Base-by-base conservation (phyloP, 2,113 vertebrate species). In the Percopsis transmontana region DNA sequence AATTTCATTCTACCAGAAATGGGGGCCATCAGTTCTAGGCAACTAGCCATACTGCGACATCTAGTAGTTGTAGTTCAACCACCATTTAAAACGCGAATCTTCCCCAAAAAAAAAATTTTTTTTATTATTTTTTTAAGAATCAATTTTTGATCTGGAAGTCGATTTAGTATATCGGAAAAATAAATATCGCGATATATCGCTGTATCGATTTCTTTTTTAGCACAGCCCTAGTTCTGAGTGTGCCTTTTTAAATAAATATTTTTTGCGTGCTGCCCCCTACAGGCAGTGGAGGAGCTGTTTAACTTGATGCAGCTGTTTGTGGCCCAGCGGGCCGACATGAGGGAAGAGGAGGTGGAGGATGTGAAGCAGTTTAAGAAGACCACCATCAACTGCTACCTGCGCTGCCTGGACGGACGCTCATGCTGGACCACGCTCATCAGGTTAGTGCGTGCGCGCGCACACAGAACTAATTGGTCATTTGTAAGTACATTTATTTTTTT, bases 351-450 rank as follows among this genome's bases (percentile, higher is more conserved):
- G 75, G 75, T 96, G 77, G 96, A 99, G 81, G 97, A 99, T 70
- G 90, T 99, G 57, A 99, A 99, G 59, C 97, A 99, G 86, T 99
- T 99, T 72, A 99, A 99, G 93, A 99, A 99, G 87, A 99, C 97
- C 64, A 99, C 97, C 74, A 99, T 99, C 89, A 99, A 94, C 92
- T 99, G 97, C 89, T 99, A 99, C 81, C 92, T 99, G 78, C 96
- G 97, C 84, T 99, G 97, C 85, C 92, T 99, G 92, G 97, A 99
- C 6, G 97, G 97, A 5, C 96, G 97, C 53, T 99, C 97, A 75
- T 99, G 97, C 90, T 99, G 97, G 97, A 99, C 97, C 52, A 99
- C 97, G 2, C 96, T 99, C 88, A 99, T 99, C 95, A 99, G 96
- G 97, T 96, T 90, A 23, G 16, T 15, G 2, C 20, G 7, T 7